phyloP scores from a whole-genome alignment of 2,113 vertebrate genomes.

The Nettapus auritus region DNA sequence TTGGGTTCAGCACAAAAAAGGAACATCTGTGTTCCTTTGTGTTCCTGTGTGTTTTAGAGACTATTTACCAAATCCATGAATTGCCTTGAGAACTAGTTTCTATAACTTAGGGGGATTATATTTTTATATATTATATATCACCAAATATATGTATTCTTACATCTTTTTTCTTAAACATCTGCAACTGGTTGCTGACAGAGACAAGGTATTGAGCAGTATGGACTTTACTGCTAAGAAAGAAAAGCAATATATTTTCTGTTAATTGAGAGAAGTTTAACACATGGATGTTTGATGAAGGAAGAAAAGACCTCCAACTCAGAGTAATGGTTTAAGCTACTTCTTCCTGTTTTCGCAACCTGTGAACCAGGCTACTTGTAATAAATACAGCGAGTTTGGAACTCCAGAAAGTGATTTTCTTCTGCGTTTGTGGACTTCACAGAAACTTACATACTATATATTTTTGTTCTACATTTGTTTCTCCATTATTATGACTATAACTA shows the following conservation, averaged over 20 bases:
- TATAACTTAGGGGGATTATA: not conserved
- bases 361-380: not conserved
- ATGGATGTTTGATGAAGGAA: not conserved
- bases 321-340: not conserved
- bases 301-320: not conserved
- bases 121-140: too few species aligned
- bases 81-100: not conserved
- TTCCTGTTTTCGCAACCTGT: not conserved
- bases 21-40: fast-evolving
- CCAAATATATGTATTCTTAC: not conserved
- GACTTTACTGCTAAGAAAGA: not conserved
- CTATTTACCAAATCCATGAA: not conserved
- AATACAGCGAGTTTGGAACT: not conserved
- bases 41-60: not conserved
- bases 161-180: not conserved
- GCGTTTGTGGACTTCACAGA: not conserved
- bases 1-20: not conserved
- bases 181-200: not conserved
- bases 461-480: not conserved
- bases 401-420: not conserved
- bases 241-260: not conserved
- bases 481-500: not conserved
- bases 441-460: not conserved
- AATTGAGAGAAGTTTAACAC: not conserved
- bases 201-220: not conserved